Evolutionary conservation across 2,113 vertebrate genomes (phyloP), one percentile per base, ranked within the genome.

Genomic region (Isichthys henryi): DNA sequence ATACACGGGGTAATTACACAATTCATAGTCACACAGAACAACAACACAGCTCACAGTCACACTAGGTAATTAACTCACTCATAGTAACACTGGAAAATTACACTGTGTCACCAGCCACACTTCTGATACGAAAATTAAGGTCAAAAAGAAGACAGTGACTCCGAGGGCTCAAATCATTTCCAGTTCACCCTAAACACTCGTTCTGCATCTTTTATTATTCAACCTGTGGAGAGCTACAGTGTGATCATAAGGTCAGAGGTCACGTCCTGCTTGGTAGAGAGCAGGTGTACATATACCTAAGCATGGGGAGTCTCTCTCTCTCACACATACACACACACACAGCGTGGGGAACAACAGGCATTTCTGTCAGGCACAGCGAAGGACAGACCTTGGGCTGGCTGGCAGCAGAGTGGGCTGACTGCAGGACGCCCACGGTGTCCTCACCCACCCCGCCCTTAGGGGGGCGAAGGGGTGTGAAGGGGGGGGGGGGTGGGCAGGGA

Each of bases 381-480:
- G 35, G 88, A 84, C 95, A 94, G 94, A 97, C 97, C 97, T 97
- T 95, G 93, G 92, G 92, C 53, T 66, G 90, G 82, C 90, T 49
- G 90, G 95, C 92, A 91, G 95, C 93, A 86, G 95, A 93, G 88
- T 96, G 96, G 62, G 94, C 80, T 43, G 94, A 93, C 92, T 96
- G 95, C 45, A 96, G 94, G 88, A 96, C 80, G 87, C 96, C 93
- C 92, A 96, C 95, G 0, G 96, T 95, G 90, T 95, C 96, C 91
- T 96, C 95, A 0, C 93, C 94, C 80, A 0, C 91, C 90, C 94
- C 93, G 90, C 93, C 93, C 96, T 97, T 94, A 74, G 87, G 83
- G 88, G 89, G 66, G 77, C 58, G 92, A 91, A 89, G 90, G 88
- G 91, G 9, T 58, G 27, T 39, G 27, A 58, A 27, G 13, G 13